Conservation (phyloP, 2,888 invertebrate genomes). For the Apoderus coryli region DNA sequence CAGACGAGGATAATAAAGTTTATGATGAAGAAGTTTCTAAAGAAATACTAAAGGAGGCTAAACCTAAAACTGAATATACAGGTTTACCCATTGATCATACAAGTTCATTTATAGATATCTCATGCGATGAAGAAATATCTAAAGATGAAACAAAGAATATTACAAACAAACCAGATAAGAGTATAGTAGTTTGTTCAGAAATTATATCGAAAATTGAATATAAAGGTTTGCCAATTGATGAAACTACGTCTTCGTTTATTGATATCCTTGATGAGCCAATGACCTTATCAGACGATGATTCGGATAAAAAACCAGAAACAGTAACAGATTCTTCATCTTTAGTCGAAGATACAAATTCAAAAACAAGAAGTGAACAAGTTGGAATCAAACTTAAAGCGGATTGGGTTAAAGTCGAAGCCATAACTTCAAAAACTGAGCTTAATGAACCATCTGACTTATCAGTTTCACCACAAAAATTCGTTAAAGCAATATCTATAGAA, state of each 20-base stretch:
- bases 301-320: too few relatives aligned
- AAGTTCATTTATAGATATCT: too few relatives aligned
- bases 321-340: too few relatives aligned
- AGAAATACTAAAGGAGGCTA: neutral
- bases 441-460: too few relatives aligned
- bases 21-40: constrained; percentile 10
- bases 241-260: constrained; percentile 27
- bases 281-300: constrained; percentile 18
- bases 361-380: too few relatives aligned
- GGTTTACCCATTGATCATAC: constrained; percentile 20
- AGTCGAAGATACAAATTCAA: too few relatives aligned
- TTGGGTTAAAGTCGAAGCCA: too few relatives aligned
- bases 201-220: constrained; percentile 12
- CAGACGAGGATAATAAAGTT: constrained; percentile 26
- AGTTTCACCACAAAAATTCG: too few relatives aligned
- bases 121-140: constrained; percentile 21
- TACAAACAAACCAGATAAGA: neutral
- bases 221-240: constrained; percentile 20
- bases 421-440: too few relatives aligned
- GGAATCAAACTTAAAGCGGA: too few relatives aligned
- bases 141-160: neutral
- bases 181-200: neutral
- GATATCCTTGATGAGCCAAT: constrained; percentile 25
- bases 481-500: too few relatives aligned
- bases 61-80: constrained; percentile 15